Evolutionary conservation across 2,888 invertebrate genomes (phyloP).

Genomic region (Odontocolon sp.): DNA sequence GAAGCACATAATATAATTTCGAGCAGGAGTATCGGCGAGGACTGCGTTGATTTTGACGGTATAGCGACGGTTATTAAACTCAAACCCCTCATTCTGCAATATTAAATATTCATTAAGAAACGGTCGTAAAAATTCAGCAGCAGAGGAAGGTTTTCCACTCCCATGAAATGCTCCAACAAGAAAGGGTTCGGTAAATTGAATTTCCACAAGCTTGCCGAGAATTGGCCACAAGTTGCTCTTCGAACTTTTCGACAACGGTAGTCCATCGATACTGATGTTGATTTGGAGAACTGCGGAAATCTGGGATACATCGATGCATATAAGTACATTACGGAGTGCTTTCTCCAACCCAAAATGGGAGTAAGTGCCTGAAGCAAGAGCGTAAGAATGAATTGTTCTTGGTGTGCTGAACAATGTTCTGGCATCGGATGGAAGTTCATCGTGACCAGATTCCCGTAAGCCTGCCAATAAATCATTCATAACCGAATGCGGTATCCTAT

Average conservation of each 20-base stretch:
- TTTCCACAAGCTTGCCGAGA: neutral
- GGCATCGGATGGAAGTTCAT: neutral
- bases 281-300: neutral
- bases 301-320: neutral
- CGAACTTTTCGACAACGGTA: slow-evolving; percentile 7
- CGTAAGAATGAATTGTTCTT: neutral
- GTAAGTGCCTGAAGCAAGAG: neutral
- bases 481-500: neutral
- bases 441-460: neutral
- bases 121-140: neutral
- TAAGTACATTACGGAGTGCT: neutral
- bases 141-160: neutral
- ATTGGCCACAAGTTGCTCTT: slow-evolving; percentile 20
- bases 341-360: neutral
- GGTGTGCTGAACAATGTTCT: slow-evolving; percentile 5
- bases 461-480: neutral
- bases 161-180: neutral
- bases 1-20: neutral
- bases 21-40: neutral
- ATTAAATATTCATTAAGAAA: neutral
- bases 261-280: slow-evolving; percentile 1
- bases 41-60: neutral
- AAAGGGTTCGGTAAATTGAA: neutral
- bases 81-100: neutral
- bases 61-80: neutral